Conservation (phyloP, 2,113 vertebrate genomes). For the Silurus asotus region DNA sequence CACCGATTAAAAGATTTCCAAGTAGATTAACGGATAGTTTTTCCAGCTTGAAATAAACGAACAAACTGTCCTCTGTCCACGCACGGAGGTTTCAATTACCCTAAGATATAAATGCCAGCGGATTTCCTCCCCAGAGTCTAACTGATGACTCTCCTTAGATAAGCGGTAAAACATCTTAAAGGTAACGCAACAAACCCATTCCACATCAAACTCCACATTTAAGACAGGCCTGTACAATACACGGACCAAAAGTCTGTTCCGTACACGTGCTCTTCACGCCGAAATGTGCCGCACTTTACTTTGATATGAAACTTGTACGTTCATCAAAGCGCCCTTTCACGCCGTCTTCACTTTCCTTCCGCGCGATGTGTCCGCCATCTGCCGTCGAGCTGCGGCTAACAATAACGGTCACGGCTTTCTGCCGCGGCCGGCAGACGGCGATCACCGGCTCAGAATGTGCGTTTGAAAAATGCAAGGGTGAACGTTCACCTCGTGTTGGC, state of each 20-base stretch:
- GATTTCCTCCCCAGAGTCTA: not conserved
- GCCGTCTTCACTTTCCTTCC: conserved; percentile 1
- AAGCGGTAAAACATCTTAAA: not conserved
- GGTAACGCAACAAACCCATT: not conserved
- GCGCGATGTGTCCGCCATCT: conserved; percentile 28
- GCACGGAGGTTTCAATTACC: not conserved
- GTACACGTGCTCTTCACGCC: not conserved
- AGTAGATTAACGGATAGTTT: not conserved
- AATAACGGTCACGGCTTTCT: conserved; percentile 14
- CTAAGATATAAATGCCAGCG: not conserved
- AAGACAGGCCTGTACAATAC: not conserved
- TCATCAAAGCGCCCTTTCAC: not conserved
- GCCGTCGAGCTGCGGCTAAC: not conserved
- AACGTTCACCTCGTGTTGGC: conserved; percentile 39
- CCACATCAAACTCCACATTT: not conserved
- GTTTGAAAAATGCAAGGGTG: conserved; percentile 13
- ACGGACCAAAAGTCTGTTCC: not conserved
- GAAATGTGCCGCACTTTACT: not conserved
- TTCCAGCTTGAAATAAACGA: not conserved
- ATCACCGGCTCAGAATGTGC: conserved; percentile 34
- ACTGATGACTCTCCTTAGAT: not conserved
- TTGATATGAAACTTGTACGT: not conserved
- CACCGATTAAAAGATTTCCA: not conserved
- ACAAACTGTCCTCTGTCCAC: not conserved
- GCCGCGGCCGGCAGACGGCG: conserved; percentile 29